phyloP scores from a whole-genome alignment of 2,797 vertebrate species.

The Acanthiza pusilla region DNA sequence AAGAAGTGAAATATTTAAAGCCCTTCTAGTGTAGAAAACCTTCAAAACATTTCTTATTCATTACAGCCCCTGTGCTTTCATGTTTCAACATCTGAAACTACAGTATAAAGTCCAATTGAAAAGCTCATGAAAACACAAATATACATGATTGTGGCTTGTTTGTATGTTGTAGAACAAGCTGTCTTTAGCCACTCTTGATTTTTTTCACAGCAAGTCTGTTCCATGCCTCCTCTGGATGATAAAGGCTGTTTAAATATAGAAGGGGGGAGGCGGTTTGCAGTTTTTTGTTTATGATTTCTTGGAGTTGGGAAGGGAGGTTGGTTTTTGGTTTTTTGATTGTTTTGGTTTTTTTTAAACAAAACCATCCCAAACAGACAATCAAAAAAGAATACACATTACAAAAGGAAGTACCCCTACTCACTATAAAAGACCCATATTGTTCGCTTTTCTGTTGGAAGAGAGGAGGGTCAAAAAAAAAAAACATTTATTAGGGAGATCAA shows the following conservation, averaged over 20 bases:
- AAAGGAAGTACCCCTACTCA: neutral
- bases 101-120: neutral
- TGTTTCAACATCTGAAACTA: neutral
- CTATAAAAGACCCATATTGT: neutral
- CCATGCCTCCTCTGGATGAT: neutral
- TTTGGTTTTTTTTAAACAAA: neutral
- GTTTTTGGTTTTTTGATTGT: neutral
- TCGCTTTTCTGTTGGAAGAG: neutral
- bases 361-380: neutral
- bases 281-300: neutral
- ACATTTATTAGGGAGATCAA: neutral
- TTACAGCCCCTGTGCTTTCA: neutral
- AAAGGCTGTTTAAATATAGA: neutral
- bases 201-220: neutral
- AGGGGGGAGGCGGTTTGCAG: rapidly evolving
- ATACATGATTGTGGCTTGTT: neutral
- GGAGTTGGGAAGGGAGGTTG: neutral
- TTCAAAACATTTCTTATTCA: neutral
- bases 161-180: neutral
- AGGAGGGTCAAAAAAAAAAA: neutral
- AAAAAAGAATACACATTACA: neutral
- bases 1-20: slow-evolving; percentile 4
- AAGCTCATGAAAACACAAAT: neutral
- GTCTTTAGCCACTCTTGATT: neutral
- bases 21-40: neutral